These are phyloP conservation scores for Trichogramma dendrolimi DNA, from an alignment of 2,888 invertebrate species.

Conservation along the genomic window DNA sequence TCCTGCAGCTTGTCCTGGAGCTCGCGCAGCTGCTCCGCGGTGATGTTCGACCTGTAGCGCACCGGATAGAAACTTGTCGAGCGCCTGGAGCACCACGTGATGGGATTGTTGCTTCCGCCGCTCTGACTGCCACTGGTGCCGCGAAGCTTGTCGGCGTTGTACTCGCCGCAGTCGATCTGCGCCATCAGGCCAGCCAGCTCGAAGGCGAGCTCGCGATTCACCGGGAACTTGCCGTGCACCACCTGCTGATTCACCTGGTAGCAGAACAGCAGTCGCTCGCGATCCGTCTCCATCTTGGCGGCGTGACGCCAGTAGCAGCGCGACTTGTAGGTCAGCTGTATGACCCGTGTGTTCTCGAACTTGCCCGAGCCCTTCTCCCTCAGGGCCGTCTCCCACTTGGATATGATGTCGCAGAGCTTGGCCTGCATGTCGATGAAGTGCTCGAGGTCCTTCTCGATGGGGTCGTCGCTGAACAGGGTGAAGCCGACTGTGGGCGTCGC, in stretches of 20 bases:
- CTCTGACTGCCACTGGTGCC: conserved; percentile 45
- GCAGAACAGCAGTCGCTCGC: conserved; percentile 83
- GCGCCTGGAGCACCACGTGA: conserved; percentile 64
- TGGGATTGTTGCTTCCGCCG: conserved; percentile 55
- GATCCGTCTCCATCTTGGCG: conserved; percentile 87
- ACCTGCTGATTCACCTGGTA: conserved; percentile 90
- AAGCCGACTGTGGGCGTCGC: conserved; percentile 83
- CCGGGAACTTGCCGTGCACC: conserved; percentile 81
- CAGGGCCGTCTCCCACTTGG: conserved; percentile 93
- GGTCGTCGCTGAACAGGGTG: conserved; percentile 93
- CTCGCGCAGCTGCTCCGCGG: conserved; percentile 67
- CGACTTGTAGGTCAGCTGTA: conserved; percentile 86
- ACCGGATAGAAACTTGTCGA: conserved; percentile 90
- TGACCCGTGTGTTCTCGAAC: conserved; percentile 89
- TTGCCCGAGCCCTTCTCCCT: conserved; percentile 92
- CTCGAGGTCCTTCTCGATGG: conserved; percentile 87
- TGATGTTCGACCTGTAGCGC: conserved; percentile 74
- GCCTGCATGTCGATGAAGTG: conserved; percentile 86
- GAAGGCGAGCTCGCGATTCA: conserved; percentile 84
- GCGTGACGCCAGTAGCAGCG: conserved; percentile 88
- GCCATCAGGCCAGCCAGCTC: conserved; percentile 93
- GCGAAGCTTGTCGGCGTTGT: conserved; percentile 62
- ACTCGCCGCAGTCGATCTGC: conserved; percentile 87
- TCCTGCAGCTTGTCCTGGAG: conserved; percentile 73
- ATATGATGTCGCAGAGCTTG: conserved; percentile 92